Evolutionary conservation across 2,797 vertebrate genomes (phyloP).

Genomic region (Artibeus lituratus): DNA sequence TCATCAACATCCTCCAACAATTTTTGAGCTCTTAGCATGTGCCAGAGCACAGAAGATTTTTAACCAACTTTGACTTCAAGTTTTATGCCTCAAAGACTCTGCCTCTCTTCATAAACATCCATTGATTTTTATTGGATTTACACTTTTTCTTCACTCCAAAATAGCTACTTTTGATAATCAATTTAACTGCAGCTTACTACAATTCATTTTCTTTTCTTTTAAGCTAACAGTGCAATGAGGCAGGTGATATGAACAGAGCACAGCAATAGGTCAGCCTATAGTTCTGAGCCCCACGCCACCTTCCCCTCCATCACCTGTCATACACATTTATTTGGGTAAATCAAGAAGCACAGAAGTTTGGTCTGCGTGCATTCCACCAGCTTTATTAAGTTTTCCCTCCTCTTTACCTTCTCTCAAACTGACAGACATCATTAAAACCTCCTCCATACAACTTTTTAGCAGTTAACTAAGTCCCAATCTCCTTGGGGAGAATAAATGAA

Average conservation of each 20-base stretch:
- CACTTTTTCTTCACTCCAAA: neutral
- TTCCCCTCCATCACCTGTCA: neutral
- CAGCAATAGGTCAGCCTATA: neutral
- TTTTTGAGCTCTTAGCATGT: neutral
- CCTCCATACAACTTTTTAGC: conserved; percentile 54
- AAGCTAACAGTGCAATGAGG: neutral
- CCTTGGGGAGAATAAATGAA: conserved; percentile 67
- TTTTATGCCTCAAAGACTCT: neutral
- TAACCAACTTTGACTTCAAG: neutral
- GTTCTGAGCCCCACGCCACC: neutral
- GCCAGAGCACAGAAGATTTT: neutral
- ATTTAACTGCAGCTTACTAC: neutral
- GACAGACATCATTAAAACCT: conserved; percentile 71
- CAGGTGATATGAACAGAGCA: neutral
- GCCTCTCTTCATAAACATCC: neutral
- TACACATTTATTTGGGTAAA: neutral
- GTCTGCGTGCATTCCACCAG: neutral
- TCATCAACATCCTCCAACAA: neutral
- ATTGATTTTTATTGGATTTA: neutral
- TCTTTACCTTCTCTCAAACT: conserved; percentile 14
- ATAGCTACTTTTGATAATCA: neutral
- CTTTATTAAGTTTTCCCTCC: neutral
- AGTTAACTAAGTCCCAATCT: conserved; percentile 48
- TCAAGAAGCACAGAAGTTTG: neutral
- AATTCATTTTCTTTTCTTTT: neutral